These are phyloP conservation scores for Paedocypris sp. DNA, from an alignment of 2,113 vertebrate genomes.

Conservation along the genomic window DNA sequence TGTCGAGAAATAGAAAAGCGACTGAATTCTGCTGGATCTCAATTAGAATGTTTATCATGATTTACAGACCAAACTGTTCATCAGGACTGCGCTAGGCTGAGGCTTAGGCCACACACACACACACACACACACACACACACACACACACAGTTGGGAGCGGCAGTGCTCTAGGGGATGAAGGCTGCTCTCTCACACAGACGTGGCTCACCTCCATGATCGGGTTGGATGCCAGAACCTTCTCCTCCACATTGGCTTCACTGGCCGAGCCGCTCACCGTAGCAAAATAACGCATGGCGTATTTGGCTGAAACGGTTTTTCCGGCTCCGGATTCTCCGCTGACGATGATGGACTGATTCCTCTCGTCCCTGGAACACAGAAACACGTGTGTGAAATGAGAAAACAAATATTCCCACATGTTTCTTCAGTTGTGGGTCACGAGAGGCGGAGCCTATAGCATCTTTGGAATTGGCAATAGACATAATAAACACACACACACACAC, in stretches of 20 bases:
- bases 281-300: slow-evolving; percentile 97
- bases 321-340: slow-evolving; percentile 96
- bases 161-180: neutral
- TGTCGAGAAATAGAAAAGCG: too few relatives aligned
- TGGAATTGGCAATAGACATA: too few relatives aligned
- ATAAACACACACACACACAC: too few relatives aligned
- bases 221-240: slow-evolving; percentile 95
- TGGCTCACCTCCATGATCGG: slow-evolving; percentile 98
- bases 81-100: neutral
- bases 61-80: too few relatives aligned
- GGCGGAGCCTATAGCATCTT: too few relatives aligned
- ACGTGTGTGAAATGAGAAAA: too few relatives aligned
- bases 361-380: slow-evolving; percentile 66
- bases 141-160: too few relatives aligned
- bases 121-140: neutral
- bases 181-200: too few relatives aligned
- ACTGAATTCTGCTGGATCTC: too few relatives aligned
- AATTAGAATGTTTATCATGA: too few relatives aligned
- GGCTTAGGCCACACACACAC: neutral
- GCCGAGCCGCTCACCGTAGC: slow-evolving; percentile 91
- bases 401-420: too few relatives aligned
- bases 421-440: neutral
- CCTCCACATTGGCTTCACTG: slow-evolving; percentile 90
- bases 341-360: slow-evolving; percentile 96
- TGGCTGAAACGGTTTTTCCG: slow-evolving; percentile 94